These are phyloP conservation scores for Engystomops pustulosus DNA, from an alignment of 2,113 vertebrate genomes.

Conservation along the genomic window DNA sequence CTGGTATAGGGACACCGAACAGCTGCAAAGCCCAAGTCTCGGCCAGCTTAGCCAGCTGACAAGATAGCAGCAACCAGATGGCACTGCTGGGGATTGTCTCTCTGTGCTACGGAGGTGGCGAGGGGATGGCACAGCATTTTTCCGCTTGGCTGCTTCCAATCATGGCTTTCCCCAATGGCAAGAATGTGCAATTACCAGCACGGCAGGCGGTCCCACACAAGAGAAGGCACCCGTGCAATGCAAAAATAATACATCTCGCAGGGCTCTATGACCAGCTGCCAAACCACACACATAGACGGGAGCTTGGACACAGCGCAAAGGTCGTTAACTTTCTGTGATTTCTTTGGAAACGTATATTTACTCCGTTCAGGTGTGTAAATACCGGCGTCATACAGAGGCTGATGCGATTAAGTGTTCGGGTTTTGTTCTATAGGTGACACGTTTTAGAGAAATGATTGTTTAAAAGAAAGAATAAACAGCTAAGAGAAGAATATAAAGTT, in stretches of 20 bases:
- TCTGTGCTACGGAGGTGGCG: conserved; percentile 89
- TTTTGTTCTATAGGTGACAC: neutral
- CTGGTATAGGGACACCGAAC: conserved; percentile 85
- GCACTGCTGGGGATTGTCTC: conserved; percentile 87
- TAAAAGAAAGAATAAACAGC: too few relatives aligned
- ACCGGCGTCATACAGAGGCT: neutral
- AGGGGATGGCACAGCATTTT: conserved; percentile 97
- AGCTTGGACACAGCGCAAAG: conserved; percentile 78
- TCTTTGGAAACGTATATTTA: conserved; percentile 15
- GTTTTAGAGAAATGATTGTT: neutral
- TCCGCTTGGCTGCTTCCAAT: conserved; percentile 95
- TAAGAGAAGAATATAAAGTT: too few relatives aligned
- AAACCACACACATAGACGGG: conserved; percentile 90
- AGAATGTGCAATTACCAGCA: conserved; percentile 94
- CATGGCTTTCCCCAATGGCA: conserved; percentile 89
- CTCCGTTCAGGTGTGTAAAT: conserved; percentile 1
- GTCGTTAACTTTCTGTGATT: conserved; percentile 72
- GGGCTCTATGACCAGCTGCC: conserved; percentile 92
- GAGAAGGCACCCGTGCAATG: conserved; percentile 92
- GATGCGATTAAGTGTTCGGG: neutral
- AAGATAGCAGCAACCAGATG: conserved; percentile 93
- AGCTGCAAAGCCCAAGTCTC: conserved; percentile 86
- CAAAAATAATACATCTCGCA: conserved; percentile 94
- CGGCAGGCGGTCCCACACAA: conserved; percentile 88
- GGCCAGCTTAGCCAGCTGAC: conserved; percentile 91